Conservation (phyloP, 2,113 vertebrate genomes). For the Platichthys stellatus region DNA sequence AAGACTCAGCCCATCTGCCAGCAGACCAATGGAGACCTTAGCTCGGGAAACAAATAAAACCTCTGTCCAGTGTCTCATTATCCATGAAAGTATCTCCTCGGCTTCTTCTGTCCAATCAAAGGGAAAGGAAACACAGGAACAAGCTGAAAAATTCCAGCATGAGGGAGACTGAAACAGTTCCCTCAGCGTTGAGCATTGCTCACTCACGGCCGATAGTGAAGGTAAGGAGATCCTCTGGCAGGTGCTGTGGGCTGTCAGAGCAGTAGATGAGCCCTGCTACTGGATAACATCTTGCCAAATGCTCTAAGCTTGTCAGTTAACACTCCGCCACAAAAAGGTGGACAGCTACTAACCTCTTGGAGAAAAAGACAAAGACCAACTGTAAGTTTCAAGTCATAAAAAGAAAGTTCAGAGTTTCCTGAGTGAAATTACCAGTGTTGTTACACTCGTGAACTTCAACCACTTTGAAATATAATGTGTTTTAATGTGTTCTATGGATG, state of each 20-base stretch:
- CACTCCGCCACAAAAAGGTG: slow-evolving; percentile 72
- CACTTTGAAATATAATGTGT: background rate
- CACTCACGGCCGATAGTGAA: slow-evolving; percentile 76
- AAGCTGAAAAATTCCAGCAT: slow-evolving; percentile 70
- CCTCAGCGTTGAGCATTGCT: slow-evolving; percentile 74
- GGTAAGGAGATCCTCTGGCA: slow-evolving; percentile 81
- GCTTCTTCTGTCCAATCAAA: slow-evolving; percentile 74
- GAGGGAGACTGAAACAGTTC: slow-evolving; percentile 75
- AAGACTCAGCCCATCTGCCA: slow-evolving; percentile 64
- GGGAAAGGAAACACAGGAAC: slow-evolving; percentile 73
- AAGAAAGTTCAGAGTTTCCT: slow-evolving; percentile 64
- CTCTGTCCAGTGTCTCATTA: slow-evolving; percentile 79
- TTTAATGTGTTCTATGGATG: background rate
- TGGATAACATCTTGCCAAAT: slow-evolving; percentile 80
- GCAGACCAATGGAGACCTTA: slow-evolving; percentile 77
- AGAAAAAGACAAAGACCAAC: slow-evolving; percentile 74
- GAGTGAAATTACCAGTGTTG: slow-evolving; percentile 39
- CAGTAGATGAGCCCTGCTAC: slow-evolving; percentile 76
- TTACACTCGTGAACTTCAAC: background rate
- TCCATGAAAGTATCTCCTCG: slow-evolving; percentile 79
- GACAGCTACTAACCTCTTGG: slow-evolving; percentile 79
- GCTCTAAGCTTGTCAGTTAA: slow-evolving; percentile 83
- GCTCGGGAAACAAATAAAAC: slow-evolving; percentile 77
- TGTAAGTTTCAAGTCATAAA: slow-evolving; percentile 58
- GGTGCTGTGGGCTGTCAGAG: slow-evolving; percentile 82